Evolutionary conservation across 2,888 invertebrate species (phyloP), one percentile per base, ranked within the genome.

Genomic region (Coenonympha arcania): DNA sequence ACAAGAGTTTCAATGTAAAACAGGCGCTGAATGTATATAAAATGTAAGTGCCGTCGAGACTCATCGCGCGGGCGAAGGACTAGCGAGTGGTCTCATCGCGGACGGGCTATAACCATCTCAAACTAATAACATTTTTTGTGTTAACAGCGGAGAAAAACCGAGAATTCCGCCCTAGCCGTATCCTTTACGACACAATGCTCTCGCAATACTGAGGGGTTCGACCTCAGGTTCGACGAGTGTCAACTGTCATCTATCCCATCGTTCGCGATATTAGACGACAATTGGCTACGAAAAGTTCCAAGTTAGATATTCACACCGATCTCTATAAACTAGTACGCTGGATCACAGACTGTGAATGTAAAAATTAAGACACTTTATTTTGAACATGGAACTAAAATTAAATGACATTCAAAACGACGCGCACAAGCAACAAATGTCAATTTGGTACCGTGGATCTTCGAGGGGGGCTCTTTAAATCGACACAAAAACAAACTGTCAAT

Each of bases 121-220:
- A 83, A 83, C 83, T 82, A 84, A 84, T 84, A 84, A 82, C 79
- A 84, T 83, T 82, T n/a, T 83, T 84, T 84, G 77, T 76, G 79
- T 81, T 81, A 80, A 79, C 71, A 68, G 73, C 70, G 72, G 65
- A 76, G 73, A 66, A 67, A n/a, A 76, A 73, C 73, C 69, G 75
- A 74, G 69, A 44, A 50, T 75, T 69, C 66, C 72, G 75, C 75
- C 73, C 73, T 74, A 67, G 61, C 68, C 64, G 62, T 71, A 68
- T 76, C 76, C 73, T 78, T 80, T 80, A 78, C 75, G 48, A 48
- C 36, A 51, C 48, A 44, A 48, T 48, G 37, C 44, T 48, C 44
- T 54, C 31, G 43, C 51, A 44, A 43, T 50, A 50, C 46, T 28
- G 75, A 76, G 76, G 77, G 74, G 71, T 75, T 71, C n/a, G n/a